These are phyloP conservation scores for Accipiter virgatus DNA, from an alignment of 2,113 vertebrate species.

Conservation along the genomic window DNA sequence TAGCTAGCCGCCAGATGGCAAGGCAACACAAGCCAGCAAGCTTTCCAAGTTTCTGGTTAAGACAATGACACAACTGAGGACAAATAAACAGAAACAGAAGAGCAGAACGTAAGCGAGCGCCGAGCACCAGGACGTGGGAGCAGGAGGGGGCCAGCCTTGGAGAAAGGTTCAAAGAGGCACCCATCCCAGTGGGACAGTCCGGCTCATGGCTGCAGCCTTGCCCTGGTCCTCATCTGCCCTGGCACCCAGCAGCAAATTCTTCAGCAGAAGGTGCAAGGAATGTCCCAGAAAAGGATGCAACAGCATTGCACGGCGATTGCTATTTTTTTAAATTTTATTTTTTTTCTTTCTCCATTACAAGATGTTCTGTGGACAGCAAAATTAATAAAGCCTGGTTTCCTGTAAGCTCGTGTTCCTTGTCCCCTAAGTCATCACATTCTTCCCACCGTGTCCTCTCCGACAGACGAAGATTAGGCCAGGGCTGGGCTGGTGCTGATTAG, in stretches of 20 bases:
- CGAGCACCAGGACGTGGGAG: not conserved
- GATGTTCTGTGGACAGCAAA: not conserved
- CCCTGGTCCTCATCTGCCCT: not conserved
- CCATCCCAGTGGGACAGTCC: fast-evolving
- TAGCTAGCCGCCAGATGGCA: slow-evolving; percentile 64
- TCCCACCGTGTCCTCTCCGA: not conserved
- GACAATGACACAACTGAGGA: slow-evolving; percentile 60
- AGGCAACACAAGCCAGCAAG: slow-evolving; percentile 40
- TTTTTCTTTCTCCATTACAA: not conserved
- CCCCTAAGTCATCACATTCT: not conserved
- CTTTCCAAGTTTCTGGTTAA: slow-evolving; percentile 61
- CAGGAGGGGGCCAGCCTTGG: not conserved
- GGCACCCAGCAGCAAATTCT: fast-evolving
- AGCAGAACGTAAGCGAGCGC: not conserved
- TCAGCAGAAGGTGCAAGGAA: not conserved
- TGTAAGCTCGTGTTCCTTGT: not conserved
- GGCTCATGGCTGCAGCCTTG: not conserved
- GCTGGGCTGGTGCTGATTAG: not conserved
- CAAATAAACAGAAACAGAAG: slow-evolving; percentile 72
- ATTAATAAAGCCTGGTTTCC: not conserved
- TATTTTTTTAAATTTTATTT: too few relatives aligned
- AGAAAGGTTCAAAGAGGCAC: not conserved
- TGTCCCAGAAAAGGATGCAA: not conserved
- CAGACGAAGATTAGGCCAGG: not conserved
- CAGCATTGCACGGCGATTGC: fast-evolving